Percentiles rank a stretch among this genome's conserved stretches.
phyloP scores from a whole-genome alignment of 2,888 invertebrate genomes.

The Harpalus rubripes region DNA sequence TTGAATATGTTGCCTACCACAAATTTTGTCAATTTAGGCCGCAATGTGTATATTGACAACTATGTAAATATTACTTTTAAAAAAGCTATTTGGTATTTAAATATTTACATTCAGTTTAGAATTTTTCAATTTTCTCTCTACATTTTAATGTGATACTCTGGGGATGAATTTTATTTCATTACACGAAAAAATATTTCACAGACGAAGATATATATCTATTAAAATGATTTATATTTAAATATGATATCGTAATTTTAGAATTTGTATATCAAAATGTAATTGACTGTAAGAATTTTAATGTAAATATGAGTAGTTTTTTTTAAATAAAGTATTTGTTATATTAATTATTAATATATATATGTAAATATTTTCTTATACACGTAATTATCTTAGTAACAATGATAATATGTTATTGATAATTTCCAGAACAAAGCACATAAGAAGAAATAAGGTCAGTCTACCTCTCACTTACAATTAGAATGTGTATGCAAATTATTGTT shows the following conservation, averaged over 20 bases:
- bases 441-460: slow-evolving; percentile 19
- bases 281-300: neutral
- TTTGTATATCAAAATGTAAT: neutral
- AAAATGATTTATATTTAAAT: slow-evolving; percentile 10
- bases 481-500: neutral
- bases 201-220: neutral
- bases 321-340: slow-evolving; percentile 28
- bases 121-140: slow-evolving; percentile 35
- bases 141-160: slow-evolving; percentile 23
- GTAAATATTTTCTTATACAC: neutral
- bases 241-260: neutral
- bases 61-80: slow-evolving; percentile 42
- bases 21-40: neutral
- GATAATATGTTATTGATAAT: neutral
- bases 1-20: neutral
- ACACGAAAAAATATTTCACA: slow-evolving; percentile 16
- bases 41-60: neutral
- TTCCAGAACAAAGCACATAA: neutral
- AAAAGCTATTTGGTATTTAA: slow-evolving; percentile 30
- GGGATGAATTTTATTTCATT: slow-evolving; percentile 34
- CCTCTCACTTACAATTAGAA: slow-evolving; percentile 10
- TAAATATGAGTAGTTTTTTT: neutral
- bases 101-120: slow-evolving; percentile 25
- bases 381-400: neutral
- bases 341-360: slow-evolving; percentile 7